Percentiles rank a stretch among this genome's conserved stretches.
Conservation (phyloP, 2,888 invertebrate species). For the Ditula angustiorana region DNA sequence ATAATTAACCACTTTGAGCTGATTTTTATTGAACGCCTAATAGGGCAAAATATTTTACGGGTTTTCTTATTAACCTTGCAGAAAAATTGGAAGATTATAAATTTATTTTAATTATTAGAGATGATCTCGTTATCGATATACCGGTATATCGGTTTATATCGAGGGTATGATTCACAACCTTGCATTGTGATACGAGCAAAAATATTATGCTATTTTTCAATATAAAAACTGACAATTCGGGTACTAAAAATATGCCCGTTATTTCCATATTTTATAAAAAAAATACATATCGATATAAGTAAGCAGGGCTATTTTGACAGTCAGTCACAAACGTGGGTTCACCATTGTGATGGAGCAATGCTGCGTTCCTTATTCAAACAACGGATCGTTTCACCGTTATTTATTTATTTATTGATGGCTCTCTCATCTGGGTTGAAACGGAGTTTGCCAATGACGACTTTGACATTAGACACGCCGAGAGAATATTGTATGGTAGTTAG, state of each 20-base stretch:
- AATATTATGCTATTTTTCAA: slow-evolving; percentile 24
- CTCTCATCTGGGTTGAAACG: too few relatives aligned
- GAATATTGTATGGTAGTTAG: too few relatives aligned
- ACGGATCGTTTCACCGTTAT: too few relatives aligned
- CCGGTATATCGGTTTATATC: too few relatives aligned
- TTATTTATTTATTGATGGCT: too few relatives aligned
- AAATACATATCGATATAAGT: not conserved
- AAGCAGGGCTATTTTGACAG: not conserved
- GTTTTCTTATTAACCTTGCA: not conserved
- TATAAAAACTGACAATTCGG: not conserved
- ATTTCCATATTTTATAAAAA: not conserved
- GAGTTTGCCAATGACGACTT: too few relatives aligned
- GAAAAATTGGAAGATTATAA: not conserved
- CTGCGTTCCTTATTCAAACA: too few relatives aligned
- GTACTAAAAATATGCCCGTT: not conserved
- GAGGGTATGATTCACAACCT: slow-evolving; percentile 23
- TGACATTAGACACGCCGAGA: too few relatives aligned
- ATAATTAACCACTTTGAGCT: not conserved
- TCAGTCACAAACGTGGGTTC: not conserved
- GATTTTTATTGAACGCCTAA: not conserved
- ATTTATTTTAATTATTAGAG: not conserved
- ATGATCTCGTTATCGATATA: not conserved
- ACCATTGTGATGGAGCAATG: not conserved
- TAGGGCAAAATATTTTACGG: not conserved
- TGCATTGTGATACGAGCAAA: slow-evolving; percentile 22